Conservation (phyloP, 2,113 vertebrate genomes). For the Lagopus leucura region DNA sequence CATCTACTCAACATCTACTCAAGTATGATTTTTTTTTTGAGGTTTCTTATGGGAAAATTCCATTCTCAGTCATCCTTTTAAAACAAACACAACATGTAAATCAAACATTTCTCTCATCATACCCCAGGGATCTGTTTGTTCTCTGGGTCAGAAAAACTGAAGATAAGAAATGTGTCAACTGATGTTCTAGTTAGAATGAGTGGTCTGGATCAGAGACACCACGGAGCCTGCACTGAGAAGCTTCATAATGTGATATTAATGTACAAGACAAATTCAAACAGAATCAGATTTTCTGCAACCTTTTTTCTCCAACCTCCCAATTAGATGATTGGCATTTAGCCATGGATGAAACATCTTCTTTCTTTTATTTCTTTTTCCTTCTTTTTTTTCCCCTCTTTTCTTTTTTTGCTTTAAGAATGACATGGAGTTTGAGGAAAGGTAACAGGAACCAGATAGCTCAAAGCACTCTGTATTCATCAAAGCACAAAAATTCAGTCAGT, state of each 20-base stretch:
- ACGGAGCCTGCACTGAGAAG: not conserved
- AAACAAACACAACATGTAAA: not conserved
- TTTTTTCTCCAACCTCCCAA: not conserved
- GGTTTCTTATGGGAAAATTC: not conserved
- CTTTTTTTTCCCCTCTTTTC: too few relatives aligned
- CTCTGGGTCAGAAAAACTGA: not conserved
- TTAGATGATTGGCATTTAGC: not conserved
- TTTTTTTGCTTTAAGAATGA: not conserved
- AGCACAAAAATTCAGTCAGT: not conserved
- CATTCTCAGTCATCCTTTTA: not conserved
- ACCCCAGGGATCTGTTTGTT: not conserved
- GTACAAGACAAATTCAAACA: not conserved
- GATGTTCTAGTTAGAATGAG: not conserved
- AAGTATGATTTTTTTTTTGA: not conserved
- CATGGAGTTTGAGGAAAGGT: not conserved
- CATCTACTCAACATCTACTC: not conserved
- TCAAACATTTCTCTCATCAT: not conserved
- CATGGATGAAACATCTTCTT: not conserved
- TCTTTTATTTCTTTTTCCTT: too few relatives aligned
- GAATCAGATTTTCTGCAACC: not conserved
- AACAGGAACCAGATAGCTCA: not conserved
- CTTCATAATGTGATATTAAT: not conserved
- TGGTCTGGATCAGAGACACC: not conserved
- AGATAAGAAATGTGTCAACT: not conserved
- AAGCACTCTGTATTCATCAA: not conserved